Conservation (phyloP, 2,888 invertebrate species). For the Hirtodrosophila confusa region DNA sequence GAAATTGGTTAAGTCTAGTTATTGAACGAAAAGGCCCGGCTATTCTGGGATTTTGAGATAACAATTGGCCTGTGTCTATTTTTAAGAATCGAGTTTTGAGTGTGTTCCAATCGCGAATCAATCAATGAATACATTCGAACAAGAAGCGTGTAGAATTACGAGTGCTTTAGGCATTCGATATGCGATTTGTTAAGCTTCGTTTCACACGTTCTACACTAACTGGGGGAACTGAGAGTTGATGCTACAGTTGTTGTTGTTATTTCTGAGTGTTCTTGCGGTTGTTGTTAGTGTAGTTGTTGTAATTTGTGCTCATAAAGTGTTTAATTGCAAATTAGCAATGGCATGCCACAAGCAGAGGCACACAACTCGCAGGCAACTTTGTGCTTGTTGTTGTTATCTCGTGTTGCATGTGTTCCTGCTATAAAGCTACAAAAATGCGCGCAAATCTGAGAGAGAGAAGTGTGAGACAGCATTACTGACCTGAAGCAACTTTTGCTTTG, state of each 20-base stretch:
- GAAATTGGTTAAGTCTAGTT: too few relatives aligned
- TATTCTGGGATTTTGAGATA: neutral
- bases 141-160: conserved; percentile 1
- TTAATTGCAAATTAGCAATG: conserved; percentile 78
- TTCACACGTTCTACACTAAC: conserved; percentile 22
- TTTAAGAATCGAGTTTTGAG: too few relatives aligned
- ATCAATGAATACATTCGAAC: conserved; percentile 19
- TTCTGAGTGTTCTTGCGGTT: conserved; percentile 40
- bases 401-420: conserved; percentile 64
- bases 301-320: conserved; percentile 79
- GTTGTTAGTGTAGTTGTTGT: conserved; percentile 46
- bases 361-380: conserved; percentile 35
- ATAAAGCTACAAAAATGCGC: conserved; percentile 54
- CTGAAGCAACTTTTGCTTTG: neutral
- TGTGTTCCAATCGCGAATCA: conserved; percentile 3
- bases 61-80: too few relatives aligned
- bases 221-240: neutral
- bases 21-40: neutral
- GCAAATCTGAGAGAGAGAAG: conserved; percentile 5
- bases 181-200: conserved; percentile 39
- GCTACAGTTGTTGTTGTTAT: conserved; percentile 22
- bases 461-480: neutral
- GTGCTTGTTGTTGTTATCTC: conserved; percentile 26
- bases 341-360: conserved; percentile 45
- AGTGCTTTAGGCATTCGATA: conserved; percentile 6